Evolutionary conservation across 2,888 invertebrate genomes (phyloP), one percentile per base, ranked within the genome.

Genomic region (Archaeoteleia sp.): DNA sequence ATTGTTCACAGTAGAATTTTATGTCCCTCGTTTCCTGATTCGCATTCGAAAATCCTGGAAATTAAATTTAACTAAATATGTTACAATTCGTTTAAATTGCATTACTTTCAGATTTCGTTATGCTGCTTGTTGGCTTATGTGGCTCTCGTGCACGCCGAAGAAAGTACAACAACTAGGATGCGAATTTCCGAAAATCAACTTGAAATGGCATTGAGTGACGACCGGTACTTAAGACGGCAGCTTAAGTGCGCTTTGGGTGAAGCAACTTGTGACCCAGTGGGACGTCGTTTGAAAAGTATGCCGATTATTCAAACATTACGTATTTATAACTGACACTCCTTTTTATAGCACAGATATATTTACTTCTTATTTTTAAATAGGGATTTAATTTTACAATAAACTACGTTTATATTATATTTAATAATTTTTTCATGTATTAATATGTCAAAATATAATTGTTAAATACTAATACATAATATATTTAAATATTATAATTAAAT

Each of bases 201-300:
- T 5, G 91, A 92, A 30, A 88, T 88, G 35, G 91, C 92, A 0
- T 87, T 93, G 55, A 90, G 87, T 71, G 92, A 93, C 84, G 89
- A 90, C 78, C 87, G 92, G 39, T 93, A 92, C 78, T 88, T 93
- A 63, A 88, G 88, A 82, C 87, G 92, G 72, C 92, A 92, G 80
- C 87, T 93, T 49, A 92, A 92, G 82, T 93, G 93, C 78, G 92
- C 92, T 6, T 86, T 92, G 7, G 91, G 92, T 3, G 92, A 92
- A 82, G 92, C 89, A 0, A 90, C 91, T 0, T 93, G 93, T 73
- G 93, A 93, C 79, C 90, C 91, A 1, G 90, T 92, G 25, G 93
- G 93, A 54, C 89, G 91, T 73, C 87, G 92, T 70, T 86, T 93
- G 10, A 92, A 92, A 86, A 92, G 93, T 93, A 86, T 87, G 58